Base-by-base conservation (phyloP, 1,140 invertebrate species). In the Scaptomyza pallida region DNA sequence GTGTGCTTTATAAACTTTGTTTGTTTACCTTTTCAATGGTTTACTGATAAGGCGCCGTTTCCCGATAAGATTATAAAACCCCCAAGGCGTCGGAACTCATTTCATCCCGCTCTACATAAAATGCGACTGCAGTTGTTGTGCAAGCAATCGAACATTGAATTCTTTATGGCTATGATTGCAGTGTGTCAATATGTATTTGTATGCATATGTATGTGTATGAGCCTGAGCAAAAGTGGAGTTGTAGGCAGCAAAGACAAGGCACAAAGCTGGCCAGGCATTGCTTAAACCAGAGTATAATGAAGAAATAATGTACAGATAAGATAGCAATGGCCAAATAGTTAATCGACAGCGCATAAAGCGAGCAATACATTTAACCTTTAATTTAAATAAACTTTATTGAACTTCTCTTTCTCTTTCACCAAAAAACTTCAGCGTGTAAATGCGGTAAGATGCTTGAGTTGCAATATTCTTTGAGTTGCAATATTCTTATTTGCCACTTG, bases 281-380 rank as follows among this genome's bases (percentile, higher is more conserved):
- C 33, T 44, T 43, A 71, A 71, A 71, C 68, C 68, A 71, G 61
- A 71, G 50, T 65, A 51, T 64, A 71, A 71, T 71, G 61, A 64
- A 8, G 68, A 64, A 71, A 65, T 57, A 65, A 71, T 71, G 40
- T 40, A 64, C 26, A 65, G 68, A 71, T 71, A 57, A 52, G 17
- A 62, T 45, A 9, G 26, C 17, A 43, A 47, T 64, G 52, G 13
- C 13, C 13, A 13, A 40, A 30, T 44, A 47, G 17, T 23, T 6
- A 19, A 61, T 61, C 9, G 43, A 50, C 19, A 41, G 26, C 35
- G 12, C 35, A 13, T 3, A 17, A 2, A 21, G 9, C 6, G 41
- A 4, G 12, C 9, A 19, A 59, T 30, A 12, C 23, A 16, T 17
- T 57, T 57, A 21, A 60, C n/a, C 48, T 17, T 19, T 23, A 35